phyloP scores from a whole-genome alignment of 2,797 vertebrate species.

The Phoxinus dragarum region DNA sequence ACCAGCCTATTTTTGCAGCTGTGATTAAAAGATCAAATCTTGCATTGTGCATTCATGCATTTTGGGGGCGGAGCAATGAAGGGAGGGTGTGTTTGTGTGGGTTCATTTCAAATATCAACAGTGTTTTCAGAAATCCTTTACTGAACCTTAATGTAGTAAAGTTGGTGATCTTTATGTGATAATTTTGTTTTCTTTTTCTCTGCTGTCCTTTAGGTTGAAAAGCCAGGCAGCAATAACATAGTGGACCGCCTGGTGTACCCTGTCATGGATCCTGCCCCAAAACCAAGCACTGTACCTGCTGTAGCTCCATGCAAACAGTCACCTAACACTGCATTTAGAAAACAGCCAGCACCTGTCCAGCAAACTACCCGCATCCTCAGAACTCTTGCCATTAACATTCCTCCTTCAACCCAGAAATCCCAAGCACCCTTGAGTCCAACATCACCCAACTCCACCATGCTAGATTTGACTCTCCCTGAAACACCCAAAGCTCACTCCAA shows the following conservation, averaged over 20 bases:
- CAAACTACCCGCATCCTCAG: conserved; percentile 1
- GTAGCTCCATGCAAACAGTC: neutral
- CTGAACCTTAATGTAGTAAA: neutral
- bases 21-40: neutral
- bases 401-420: conserved; percentile 17
- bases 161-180: neutral
- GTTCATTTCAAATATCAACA: neutral
- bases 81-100: neutral
- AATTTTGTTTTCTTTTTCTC: neutral
- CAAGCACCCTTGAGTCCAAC: conserved; percentile 30
- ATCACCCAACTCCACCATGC: conserved; percentile 14
- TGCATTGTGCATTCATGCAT: neutral
- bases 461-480: conserved; percentile 39
- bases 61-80: neutral
- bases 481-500: conserved; percentile 16
- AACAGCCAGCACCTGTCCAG: neutral
- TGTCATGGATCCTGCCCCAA: conserved; percentile 62
- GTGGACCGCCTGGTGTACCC: conserved; percentile 84
- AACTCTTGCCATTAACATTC: conserved; percentile 20
- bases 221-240: conserved; percentile 63
- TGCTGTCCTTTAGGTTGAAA: conserved; percentile 69
- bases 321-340: neutral
- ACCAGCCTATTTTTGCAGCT: neutral
- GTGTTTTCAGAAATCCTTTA: neutral
- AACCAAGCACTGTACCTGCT: neutral